Conservation (phyloP, 2,113 vertebrate genomes). For the Lepus americanus region DNA sequence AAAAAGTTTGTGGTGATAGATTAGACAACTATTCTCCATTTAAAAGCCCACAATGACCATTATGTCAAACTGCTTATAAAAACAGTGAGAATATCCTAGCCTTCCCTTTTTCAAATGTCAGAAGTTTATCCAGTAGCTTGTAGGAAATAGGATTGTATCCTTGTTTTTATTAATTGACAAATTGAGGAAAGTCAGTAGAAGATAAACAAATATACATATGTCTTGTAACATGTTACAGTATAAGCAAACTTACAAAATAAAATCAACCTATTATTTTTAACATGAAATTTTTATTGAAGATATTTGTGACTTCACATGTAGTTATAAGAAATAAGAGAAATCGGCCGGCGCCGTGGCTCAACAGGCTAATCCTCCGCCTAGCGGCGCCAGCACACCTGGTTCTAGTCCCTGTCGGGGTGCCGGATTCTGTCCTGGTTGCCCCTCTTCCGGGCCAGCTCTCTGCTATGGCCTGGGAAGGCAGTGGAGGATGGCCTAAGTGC, state of each 20-base stretch:
- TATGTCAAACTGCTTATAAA: neutral
- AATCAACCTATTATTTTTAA: neutral
- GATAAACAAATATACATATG: neutral
- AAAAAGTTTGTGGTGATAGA: neutral
- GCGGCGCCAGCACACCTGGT: too few species aligned
- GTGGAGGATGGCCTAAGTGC: too few species aligned
- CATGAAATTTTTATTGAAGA: neutral
- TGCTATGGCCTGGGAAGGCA: too few species aligned
- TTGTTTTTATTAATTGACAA: neutral
- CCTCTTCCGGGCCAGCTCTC: too few species aligned
- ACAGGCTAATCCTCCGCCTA: too few species aligned
- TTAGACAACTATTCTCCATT: neutral
- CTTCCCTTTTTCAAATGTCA: neutral
- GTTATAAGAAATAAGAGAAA: slow-evolving; percentile 13
- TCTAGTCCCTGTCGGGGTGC: too few species aligned
- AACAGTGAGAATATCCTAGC: neutral
- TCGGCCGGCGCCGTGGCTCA: too few species aligned
- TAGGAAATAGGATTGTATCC: neutral
- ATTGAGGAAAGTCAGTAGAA: neutral
- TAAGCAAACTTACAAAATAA: neutral
- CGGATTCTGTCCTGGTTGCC: too few species aligned
- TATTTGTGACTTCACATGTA: neutral
- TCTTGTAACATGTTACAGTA: neutral
- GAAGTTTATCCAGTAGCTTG: neutral
- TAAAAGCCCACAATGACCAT: neutral